Conservation (phyloP, 2,113 vertebrate genomes). For the Cichladusa arquata region DNA sequence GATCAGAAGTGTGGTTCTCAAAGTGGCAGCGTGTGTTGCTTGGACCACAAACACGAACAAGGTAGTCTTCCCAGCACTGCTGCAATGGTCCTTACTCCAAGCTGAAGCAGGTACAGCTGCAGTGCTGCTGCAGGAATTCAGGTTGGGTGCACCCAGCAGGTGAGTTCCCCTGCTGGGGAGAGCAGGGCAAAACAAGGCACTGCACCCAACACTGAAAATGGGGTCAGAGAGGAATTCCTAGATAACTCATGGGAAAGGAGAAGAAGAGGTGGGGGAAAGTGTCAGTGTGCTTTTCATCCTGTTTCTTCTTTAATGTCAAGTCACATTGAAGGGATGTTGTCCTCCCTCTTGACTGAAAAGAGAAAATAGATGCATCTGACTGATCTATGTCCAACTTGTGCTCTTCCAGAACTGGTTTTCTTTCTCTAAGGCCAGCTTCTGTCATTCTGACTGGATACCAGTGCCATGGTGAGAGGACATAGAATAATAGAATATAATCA, state of each 20-base stretch:
- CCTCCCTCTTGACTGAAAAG: neutral
- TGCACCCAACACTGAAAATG: neutral
- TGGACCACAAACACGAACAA: accelerated
- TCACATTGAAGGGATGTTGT: neutral
- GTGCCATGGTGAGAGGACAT: neutral
- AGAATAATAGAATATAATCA: neutral
- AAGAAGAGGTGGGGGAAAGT: no score
- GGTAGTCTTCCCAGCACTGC: neutral
- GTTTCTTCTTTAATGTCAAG: neutral
- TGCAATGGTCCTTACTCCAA: neutral
- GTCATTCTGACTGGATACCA: neutral
- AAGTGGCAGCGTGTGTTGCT: neutral
- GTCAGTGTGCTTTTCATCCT: neutral
- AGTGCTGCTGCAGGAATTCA: neutral
- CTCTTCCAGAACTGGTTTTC: neutral
- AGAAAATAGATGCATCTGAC: neutral
- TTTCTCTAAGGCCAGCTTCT: neutral
- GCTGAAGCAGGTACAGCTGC: no score
- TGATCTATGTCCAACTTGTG: neutral
- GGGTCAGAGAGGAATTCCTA: neutral
- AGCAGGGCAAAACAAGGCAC: neutral
- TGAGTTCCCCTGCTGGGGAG: accelerated
- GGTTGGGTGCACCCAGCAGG: no score
- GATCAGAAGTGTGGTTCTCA: neutral
- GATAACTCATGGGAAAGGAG: neutral